Evolutionary conservation across 2,888 invertebrate species (phyloP).

Genomic region (Mycalesis mineus): DNA sequence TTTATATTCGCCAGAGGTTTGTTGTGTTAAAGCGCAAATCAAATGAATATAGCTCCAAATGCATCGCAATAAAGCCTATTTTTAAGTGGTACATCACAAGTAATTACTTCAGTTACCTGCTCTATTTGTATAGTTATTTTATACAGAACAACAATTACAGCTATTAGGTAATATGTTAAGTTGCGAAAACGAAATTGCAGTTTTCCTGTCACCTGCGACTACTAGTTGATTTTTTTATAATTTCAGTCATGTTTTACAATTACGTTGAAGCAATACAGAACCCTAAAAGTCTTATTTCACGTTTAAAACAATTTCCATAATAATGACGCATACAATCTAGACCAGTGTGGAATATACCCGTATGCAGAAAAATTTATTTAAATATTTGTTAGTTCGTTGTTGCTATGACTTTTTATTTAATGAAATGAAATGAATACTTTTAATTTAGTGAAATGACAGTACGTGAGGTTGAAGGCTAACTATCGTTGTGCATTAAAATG

Average conservation of each 20-base stretch:
- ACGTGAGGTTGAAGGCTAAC: too few species aligned
- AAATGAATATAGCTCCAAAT: conserved; percentile 8
- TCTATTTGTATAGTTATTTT: conserved; percentile 26
- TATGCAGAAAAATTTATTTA: too few species aligned
- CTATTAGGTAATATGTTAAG: conserved; percentile 42
- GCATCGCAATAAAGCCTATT: neutral
- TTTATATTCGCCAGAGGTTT: conserved; percentile 27
- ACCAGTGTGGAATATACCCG: too few species aligned
- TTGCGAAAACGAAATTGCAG: conserved; percentile 27
- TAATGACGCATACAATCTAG: too few species aligned
- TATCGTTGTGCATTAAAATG: too few species aligned
- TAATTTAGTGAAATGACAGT: too few species aligned
- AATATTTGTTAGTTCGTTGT: too few species aligned
- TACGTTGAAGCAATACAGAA: too few species aligned
- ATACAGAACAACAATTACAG: conserved; percentile 38
- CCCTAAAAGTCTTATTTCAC: too few species aligned
- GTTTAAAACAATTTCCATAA: too few species aligned
- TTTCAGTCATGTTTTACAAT: neutral
- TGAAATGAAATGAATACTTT: too few species aligned
- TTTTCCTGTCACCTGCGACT: conserved; percentile 10
- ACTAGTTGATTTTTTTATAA: conserved; percentile 4
- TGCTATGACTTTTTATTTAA: too few species aligned
- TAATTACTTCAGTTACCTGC: conserved; percentile 21
- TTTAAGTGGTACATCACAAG: neutral
- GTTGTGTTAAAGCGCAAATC: conserved; percentile 7